Evolutionary conservation across 2,888 invertebrate genomes (phyloP).

Genomic region (Anoplius nigerrimus): DNA sequence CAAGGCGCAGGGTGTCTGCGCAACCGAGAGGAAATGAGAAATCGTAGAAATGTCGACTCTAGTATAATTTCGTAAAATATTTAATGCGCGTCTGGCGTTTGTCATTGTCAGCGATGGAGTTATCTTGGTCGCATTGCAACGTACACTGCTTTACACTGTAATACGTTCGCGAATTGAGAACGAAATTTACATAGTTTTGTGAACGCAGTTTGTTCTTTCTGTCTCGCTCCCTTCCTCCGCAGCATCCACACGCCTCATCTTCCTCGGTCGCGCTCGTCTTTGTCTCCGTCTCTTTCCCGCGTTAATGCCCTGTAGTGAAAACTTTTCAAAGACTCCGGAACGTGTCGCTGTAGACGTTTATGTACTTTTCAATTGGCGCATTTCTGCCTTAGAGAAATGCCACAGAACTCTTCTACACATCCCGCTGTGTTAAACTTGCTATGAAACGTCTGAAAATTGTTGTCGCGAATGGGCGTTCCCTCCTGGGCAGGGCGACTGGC

Average conservation of each 20-base stretch:
- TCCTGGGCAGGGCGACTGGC: too few relatives aligned
- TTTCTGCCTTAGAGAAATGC: neutral
- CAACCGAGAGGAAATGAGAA: conserved; percentile 28
- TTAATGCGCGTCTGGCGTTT: conserved; percentile 34
- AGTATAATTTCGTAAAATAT: conserved; percentile 41
- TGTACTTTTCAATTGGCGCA: neutral
- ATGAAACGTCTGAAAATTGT: too few relatives aligned
- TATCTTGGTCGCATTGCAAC: conserved; percentile 13
- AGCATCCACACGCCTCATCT: conserved; percentile 3
- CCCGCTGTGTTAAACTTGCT: too few relatives aligned
- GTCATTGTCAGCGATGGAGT: conserved; percentile 28
- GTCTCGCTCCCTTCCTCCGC: conserved; percentile 1
- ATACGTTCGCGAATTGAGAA: conserved; percentile 35
- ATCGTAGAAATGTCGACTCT: conserved; percentile 18
- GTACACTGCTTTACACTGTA: conserved; percentile 14
- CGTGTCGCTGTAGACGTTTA: conserved; percentile 18
- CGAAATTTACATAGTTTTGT: conserved; percentile 45
- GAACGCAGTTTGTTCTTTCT: conserved; percentile 25
- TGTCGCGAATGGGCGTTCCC: too few relatives aligned
- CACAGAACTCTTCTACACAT: too few relatives aligned
- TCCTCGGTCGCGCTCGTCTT: conserved; percentile 4
- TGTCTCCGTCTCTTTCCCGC: conserved; percentile 5
- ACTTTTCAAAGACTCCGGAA: conserved; percentile 27
- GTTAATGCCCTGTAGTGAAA: conserved; percentile 42
- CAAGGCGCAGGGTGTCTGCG: conserved; percentile 34